phyloP scores from a whole-genome alignment of 2,888 invertebrate species.

The Orthosia cruda region DNA sequence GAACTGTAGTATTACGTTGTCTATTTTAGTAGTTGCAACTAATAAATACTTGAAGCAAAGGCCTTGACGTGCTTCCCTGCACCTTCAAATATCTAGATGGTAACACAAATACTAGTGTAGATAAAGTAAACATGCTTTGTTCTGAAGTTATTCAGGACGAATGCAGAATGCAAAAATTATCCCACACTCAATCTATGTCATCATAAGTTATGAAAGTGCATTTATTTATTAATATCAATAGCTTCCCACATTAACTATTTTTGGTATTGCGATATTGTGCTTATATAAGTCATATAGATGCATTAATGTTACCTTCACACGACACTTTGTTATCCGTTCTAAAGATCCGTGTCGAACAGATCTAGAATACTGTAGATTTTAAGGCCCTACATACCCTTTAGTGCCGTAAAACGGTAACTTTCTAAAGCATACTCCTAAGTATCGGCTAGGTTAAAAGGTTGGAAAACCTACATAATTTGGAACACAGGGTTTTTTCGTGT shows the following conservation, averaged over 20 bases:
- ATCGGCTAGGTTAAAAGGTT: too few relatives aligned
- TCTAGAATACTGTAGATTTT: conserved; percentile 27
- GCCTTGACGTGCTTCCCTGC: conserved; percentile 19
- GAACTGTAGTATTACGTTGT: conserved; percentile 15
- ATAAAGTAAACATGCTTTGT: conserved; percentile 3
- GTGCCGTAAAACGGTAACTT: too few relatives aligned
- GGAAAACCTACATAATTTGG: too few relatives aligned
- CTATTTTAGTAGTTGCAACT: neutral
- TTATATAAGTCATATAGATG: conserved; percentile 17
- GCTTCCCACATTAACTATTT: conserved; percentile 40
- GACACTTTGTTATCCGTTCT: conserved; percentile 21
- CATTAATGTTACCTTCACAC: conserved; percentile 6
- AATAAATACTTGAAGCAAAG: neutral
- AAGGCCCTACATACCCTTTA: too few relatives aligned
- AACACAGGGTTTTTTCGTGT: too few relatives aligned
- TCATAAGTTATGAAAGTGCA: conserved; percentile 34
- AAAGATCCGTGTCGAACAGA: conserved; percentile 37
- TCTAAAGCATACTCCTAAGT: too few relatives aligned
- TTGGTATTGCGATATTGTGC: conserved; percentile 29
- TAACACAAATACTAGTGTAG: neutral
- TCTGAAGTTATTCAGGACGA: conserved; percentile 33
- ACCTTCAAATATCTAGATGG: conserved; percentile 1
- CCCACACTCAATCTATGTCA: conserved; percentile 24
- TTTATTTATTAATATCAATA: conserved; percentile 39
- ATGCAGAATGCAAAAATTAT: conserved; percentile 13